These are phyloP conservation scores for Hypanus sabinus DNA, from an alignment of 2,113 vertebrate genomes.

Conservation along the genomic window DNA sequence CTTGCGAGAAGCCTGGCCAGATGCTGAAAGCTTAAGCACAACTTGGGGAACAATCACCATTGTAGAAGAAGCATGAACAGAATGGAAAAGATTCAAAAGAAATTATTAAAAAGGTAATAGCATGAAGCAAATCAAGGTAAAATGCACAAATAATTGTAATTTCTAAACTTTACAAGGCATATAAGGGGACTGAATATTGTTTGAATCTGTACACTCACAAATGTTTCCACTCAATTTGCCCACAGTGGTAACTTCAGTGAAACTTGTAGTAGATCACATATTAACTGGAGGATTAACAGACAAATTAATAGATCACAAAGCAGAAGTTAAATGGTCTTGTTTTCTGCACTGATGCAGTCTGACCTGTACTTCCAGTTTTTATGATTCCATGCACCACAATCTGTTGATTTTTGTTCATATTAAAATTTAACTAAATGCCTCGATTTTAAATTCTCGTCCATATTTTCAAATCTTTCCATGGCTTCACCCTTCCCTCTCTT, in stretches of 20 bases:
- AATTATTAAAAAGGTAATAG: background rate
- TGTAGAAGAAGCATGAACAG: background rate
- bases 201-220: background rate
- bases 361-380: background rate
- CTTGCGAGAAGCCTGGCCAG: background rate
- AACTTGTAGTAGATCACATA: background rate
- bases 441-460: too few species aligned
- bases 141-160: background rate
- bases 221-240: background rate
- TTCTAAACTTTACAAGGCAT: background rate
- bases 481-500: too few species aligned
- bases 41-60: background rate
- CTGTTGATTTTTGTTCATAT: too few species aligned
- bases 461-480: too few species aligned
- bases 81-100: background rate
- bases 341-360: background rate
- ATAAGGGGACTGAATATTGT: conserved; percentile 1
- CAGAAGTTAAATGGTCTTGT: background rate
- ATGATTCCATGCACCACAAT: background rate
- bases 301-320: background rate
- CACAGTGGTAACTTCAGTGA: too few species aligned
- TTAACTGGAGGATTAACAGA: background rate
- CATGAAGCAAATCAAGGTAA: background rate
- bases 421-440: too few species aligned
- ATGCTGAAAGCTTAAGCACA: background rate